These are phyloP conservation scores for Diploscapter pachys DNA, from an alignment of 1,140 invertebrate genomes.

Conservation along the genomic window DNA sequence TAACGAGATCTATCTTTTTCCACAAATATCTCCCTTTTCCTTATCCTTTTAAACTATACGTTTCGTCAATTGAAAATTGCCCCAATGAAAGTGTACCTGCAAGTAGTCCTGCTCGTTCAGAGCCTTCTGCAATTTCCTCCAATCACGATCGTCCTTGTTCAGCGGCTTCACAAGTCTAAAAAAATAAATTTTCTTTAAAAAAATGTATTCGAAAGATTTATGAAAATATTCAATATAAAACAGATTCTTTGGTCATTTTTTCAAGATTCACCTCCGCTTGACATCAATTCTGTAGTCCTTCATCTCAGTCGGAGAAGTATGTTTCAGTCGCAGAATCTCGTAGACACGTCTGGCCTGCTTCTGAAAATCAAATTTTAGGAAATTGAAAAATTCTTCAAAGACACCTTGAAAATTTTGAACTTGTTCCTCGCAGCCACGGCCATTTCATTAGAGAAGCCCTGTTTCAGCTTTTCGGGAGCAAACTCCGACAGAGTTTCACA, in stretches of 20 bases:
- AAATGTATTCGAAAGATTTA: no score
- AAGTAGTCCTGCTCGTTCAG: slow-evolving; percentile 37
- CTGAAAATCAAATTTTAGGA: slow-evolving; percentile 58
- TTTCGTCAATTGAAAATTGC: slow-evolving; percentile 1
- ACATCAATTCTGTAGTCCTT: slow-evolving; percentile 75
- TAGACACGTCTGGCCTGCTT: slow-evolving; percentile 79
- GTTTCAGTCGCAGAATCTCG: slow-evolving; percentile 77
- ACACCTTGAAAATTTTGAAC: slow-evolving; percentile 73
- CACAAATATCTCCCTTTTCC: background rate
- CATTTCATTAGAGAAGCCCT: slow-evolving; percentile 77
- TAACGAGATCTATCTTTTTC: no score
- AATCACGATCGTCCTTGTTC: slow-evolving; percentile 33
- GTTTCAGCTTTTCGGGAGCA: slow-evolving; percentile 66
- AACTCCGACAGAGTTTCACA: slow-evolving; percentile 72
- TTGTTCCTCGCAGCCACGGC: slow-evolving; percentile 71
- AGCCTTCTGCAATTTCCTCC: slow-evolving; percentile 31
- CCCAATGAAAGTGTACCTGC: background rate
- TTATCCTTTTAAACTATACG: background rate
- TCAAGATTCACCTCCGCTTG: slow-evolving; percentile 67
- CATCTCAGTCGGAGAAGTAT: slow-evolving; percentile 73
- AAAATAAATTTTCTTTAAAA: no score
- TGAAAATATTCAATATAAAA: no score
- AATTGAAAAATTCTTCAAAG: slow-evolving; percentile 6
- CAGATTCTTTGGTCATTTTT: no score
- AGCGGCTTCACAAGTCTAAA: slow-evolving; percentile 71